A percentile compares a stretch with the other conserved stretches of the same genome.
phyloP scores from a whole-genome alignment of 2,888 invertebrate genomes.

The Lingula anatina region DNA sequence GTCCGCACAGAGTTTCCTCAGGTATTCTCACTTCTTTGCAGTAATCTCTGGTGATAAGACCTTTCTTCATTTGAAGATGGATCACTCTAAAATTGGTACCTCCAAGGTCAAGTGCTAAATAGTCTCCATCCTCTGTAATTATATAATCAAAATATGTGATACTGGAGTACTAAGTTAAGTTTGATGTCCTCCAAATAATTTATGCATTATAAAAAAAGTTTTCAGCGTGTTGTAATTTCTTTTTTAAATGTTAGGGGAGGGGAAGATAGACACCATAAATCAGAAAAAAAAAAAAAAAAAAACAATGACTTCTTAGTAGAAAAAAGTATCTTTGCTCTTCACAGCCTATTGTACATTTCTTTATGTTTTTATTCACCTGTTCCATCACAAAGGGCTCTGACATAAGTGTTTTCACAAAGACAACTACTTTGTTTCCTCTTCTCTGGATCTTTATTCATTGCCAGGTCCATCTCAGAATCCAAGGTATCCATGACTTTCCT shows the following conservation, averaged over 20 bases:
- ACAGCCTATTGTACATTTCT: too few species aligned
- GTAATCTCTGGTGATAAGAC: constrained; percentile 9
- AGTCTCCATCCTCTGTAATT: constrained; percentile 65
- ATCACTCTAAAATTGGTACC: constrained; percentile 77
- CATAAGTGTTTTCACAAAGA: constrained; percentile 46
- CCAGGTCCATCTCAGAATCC: constrained; percentile 29
- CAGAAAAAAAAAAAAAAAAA: constrained; percentile 2
- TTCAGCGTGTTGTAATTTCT: background rate
- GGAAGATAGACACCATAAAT: too few species aligned
- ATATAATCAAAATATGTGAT: background rate
- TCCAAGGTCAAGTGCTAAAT: constrained; percentile 72
- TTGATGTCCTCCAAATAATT: background rate
- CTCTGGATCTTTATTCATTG: constrained; percentile 28
- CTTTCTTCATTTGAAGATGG: constrained; percentile 58
- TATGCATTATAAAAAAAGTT: background rate
- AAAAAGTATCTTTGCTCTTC: too few species aligned
- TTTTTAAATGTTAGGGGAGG: too few species aligned
- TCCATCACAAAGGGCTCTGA: constrained; percentile 37
- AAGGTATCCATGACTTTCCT: constrained; percentile 22
- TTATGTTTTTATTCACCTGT: constrained; percentile 26
- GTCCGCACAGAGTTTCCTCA: constrained; percentile 20
- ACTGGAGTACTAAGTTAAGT: background rate
- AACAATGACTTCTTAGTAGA: too few species aligned
- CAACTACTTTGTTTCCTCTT: constrained; percentile 31
- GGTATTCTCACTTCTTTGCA: constrained; percentile 38